These are phyloP conservation scores for Embidobia sp. DNA, from an alignment of 2,888 invertebrate species.

Conservation along the genomic window DNA sequence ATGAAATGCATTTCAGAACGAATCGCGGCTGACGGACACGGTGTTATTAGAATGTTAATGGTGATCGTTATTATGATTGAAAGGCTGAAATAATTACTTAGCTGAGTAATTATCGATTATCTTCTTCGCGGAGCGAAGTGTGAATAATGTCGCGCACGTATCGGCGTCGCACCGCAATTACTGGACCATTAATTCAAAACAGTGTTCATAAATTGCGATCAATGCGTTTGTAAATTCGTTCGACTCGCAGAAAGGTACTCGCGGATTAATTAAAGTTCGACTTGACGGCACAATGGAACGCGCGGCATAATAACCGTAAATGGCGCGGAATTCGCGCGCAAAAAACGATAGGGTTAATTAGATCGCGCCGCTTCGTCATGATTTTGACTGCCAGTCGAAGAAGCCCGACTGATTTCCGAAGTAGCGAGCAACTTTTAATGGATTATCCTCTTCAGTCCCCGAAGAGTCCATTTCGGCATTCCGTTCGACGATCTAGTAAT, in stretches of 20 bases:
- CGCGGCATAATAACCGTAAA: constrained; percentile 23
- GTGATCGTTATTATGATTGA: constrained; percentile 44
- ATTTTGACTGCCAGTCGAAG: constrained; percentile 45
- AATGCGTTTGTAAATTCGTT: neutral
- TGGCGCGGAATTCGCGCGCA: constrained; percentile 3
- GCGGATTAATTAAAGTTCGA: constrained; percentile 37
- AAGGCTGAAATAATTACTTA: constrained; percentile 49
- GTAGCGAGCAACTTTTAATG: constrained; percentile 52
- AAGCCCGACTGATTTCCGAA: constrained; percentile 18
- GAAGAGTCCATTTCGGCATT: constrained; percentile 38
- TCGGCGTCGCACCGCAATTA: constrained; percentile 8
- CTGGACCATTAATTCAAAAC: constrained; percentile 29
- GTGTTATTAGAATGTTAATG: constrained; percentile 55
- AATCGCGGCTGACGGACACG: constrained; percentile 29
- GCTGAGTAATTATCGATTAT: constrained; percentile 46
- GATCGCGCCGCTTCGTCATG: constrained; percentile 32
- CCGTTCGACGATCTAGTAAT: constrained; percentile 49
- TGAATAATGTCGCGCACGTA: constrained; percentile 16
- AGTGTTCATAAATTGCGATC: constrained; percentile 21
- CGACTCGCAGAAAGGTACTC: constrained; percentile 11
- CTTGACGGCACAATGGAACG: constrained; percentile 6
- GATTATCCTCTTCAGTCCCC: constrained; percentile 43
- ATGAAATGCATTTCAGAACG: constrained; percentile 45
- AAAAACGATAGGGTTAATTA: constrained; percentile 40
- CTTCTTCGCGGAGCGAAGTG: constrained; percentile 23